Conservation (phyloP, 2,113 vertebrate genomes). For the Butorides virescens region DNA sequence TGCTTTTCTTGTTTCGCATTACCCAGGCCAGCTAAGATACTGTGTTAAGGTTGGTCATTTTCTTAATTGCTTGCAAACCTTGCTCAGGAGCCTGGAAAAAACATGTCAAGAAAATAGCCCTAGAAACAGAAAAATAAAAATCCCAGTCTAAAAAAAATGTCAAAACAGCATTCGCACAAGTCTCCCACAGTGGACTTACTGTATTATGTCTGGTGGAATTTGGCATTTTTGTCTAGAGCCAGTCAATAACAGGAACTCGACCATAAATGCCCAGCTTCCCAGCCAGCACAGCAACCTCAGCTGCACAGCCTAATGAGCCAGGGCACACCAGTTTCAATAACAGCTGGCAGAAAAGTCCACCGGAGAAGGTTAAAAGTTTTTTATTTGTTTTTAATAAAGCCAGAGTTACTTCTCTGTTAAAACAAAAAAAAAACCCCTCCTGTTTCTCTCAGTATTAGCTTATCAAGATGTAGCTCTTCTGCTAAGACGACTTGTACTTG, state of each 20-base stretch:
- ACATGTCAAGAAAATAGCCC: neutral
- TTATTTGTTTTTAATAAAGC: slow-evolving; percentile 34
- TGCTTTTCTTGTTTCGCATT: neutral
- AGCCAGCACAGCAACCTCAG: slow-evolving; percentile 69
- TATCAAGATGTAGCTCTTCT: neutral
- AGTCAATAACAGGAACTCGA: slow-evolving; percentile 95
- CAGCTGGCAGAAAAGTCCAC: slow-evolving; percentile 58
- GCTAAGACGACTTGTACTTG: neutral
- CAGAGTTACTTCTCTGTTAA: neutral
- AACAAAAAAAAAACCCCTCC: neutral
- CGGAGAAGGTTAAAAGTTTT: slow-evolving; percentile 1
- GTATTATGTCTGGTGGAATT: slow-evolving; percentile 58
- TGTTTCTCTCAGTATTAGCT: neutral
- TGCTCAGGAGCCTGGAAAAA: neutral
- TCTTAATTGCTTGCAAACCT: neutral
- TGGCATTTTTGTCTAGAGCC: slow-evolving; percentile 64
- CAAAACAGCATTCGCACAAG: neutral
- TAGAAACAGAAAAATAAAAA: slow-evolving; percentile 31
- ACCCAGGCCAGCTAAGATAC: neutral
- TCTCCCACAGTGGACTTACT: slow-evolving; percentile 56
- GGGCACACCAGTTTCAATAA: slow-evolving; percentile 59
- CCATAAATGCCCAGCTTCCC: slow-evolving; percentile 90
- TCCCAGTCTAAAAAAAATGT: neutral
- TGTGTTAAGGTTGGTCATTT: neutral
- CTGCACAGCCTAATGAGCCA: slow-evolving; percentile 63